Conservation (phyloP, 2,113 vertebrate species). For the Proterorhinus semilunaris region DNA sequence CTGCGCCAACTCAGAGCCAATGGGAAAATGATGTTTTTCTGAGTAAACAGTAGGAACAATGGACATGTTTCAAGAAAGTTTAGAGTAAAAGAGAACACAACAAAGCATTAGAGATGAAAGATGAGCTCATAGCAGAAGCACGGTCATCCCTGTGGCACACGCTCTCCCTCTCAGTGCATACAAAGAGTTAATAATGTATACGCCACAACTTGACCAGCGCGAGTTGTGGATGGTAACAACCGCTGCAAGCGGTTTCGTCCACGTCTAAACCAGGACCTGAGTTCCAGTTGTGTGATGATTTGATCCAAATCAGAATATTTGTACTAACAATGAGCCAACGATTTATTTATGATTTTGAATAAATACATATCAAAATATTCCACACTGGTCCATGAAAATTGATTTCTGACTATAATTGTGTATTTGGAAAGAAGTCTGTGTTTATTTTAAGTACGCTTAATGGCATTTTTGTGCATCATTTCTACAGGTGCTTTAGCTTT, state of each 20-base stretch:
- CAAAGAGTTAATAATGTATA: too few species aligned
- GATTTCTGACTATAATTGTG: conserved; percentile 21
- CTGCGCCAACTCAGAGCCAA: conserved; percentile 44
- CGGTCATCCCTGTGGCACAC: too few species aligned
- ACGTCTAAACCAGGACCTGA: conserved; percentile 9
- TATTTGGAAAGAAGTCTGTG: conserved; percentile 15
- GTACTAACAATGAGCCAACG: neutral
- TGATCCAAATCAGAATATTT: neutral
- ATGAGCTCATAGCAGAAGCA: neutral
- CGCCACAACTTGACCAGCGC: too few species aligned
- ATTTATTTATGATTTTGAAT: neutral
- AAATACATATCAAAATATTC: conserved; percentile 5
- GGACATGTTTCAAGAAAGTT: conserved; percentile 50
- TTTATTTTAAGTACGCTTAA: neutral
- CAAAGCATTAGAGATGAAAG: conserved; percentile 36
- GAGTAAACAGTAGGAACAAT: conserved; percentile 32
- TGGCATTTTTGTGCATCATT: neutral
- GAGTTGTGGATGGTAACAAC: neutral
- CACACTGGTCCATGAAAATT: conserved; percentile 13
- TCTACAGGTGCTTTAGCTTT: neutral
- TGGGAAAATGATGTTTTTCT: conserved; percentile 32
- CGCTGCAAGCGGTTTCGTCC: conserved; percentile 12
- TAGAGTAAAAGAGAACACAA: conserved; percentile 22
- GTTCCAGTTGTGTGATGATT: conserved; percentile 10
- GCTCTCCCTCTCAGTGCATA: too few species aligned